Percentiles rank a stretch among this genome's conserved stretches.
phyloP scores from a whole-genome alignment of 2,797 vertebrate genomes.

The Neopelma chrysocephalum region DNA sequence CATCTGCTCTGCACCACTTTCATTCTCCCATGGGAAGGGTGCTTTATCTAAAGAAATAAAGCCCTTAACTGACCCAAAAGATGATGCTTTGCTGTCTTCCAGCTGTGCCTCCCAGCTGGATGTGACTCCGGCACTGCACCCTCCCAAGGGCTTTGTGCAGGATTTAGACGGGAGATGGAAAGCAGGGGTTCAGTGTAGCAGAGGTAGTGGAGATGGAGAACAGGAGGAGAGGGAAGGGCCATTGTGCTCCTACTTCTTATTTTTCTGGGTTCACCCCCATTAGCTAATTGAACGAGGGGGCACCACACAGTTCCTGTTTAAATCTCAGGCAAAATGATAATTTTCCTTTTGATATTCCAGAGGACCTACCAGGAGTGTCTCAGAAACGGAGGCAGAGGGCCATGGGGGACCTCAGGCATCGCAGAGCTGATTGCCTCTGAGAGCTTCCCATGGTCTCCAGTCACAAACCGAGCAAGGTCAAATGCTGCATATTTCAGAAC shows the following conservation, averaged over 20 bases:
- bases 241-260: not conserved
- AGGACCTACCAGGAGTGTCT: not conserved
- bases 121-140: not conserved
- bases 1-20: not conserved
- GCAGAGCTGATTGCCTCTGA: not conserved
- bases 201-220: not conserved
- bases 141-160: too few species aligned
- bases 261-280: not conserved
- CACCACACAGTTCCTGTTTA: not conserved
- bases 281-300: not conserved
- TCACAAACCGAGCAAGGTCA: not conserved
- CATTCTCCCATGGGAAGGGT: accelerated
- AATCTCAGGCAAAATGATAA: not conserved
- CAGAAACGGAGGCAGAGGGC: not conserved
- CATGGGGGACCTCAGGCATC: accelerated
- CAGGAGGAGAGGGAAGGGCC: not conserved
- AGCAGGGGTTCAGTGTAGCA: not conserved
- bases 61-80: not conserved
- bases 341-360: not conserved
- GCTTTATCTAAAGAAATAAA: not conserved
- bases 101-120: not conserved
- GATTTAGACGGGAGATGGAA: not conserved
- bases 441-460: not conserved
- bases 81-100: not conserved
- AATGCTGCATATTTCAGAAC: accelerated